Percentiles rank a stretch among this genome's conserved stretches.
phyloP scores from a whole-genome alignment of 2,113 vertebrate genomes.

The Chloropsis hardwickii region DNA sequence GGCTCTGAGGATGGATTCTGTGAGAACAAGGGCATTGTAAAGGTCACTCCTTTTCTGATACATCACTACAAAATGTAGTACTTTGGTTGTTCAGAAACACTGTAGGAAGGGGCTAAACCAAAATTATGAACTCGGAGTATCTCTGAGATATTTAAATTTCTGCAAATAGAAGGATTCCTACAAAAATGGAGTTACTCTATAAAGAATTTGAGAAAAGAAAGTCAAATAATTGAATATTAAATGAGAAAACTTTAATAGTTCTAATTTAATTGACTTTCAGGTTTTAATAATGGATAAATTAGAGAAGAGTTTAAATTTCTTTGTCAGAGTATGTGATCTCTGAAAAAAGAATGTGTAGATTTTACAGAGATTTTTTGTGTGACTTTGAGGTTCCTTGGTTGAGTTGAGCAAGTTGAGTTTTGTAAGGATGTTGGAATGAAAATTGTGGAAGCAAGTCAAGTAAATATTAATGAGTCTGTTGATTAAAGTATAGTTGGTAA shows the following conservation, averaged over 20 bases:
- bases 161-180: background rate
- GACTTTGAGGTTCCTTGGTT: background rate
- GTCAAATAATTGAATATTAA: background rate
- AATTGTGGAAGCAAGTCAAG: background rate
- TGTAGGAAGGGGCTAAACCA: background rate
- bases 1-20: accelerated
- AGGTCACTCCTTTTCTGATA: background rate
- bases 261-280: background rate
- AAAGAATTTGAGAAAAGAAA: background rate
- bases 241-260: background rate
- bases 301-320: background rate
- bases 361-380: background rate
- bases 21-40: background rate
- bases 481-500: background rate
- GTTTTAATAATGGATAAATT: background rate
- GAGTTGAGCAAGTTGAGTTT: background rate
- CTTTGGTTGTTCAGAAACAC: background rate
- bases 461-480: background rate
- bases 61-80: background rate
- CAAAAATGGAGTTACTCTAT: background rate
- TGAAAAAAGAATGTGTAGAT: background rate
- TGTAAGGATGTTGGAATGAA: background rate
- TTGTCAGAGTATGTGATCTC: background rate
- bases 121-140: background rate
- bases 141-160: background rate